These are phyloP conservation scores for Merops nubicus DNA, from an alignment of 2,113 vertebrate genomes.

Conservation along the genomic window DNA sequence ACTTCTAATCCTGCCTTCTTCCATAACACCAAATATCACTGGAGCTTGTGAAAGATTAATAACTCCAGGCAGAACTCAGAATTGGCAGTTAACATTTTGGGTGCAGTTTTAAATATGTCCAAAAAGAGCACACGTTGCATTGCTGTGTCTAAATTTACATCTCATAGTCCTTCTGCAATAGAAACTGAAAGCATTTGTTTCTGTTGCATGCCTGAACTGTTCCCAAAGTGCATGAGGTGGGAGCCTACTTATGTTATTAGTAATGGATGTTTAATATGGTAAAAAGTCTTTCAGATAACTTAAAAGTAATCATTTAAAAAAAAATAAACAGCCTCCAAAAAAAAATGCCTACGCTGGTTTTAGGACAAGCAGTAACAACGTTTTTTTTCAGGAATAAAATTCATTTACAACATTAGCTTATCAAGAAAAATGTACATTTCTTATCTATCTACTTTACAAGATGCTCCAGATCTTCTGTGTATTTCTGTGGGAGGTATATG, in stretches of 20 bases:
- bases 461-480: slow-evolving; percentile 48
- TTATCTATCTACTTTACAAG: slow-evolving; percentile 54
- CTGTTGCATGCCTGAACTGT: background rate
- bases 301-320: slow-evolving; percentile 17
- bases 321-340: background rate
- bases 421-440: slow-evolving; percentile 53
- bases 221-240: background rate
- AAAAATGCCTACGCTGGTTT: background rate
- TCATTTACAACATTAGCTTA: slow-evolving; percentile 56
- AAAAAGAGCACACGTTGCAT: background rate
- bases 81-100: background rate
- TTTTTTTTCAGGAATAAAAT: slow-evolving; percentile 54
- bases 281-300: slow-evolving; percentile 13
- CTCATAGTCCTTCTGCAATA: background rate
- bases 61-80: background rate
- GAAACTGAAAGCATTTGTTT: background rate
- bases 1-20: background rate
- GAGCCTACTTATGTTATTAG: background rate
- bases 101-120: background rate
- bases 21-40: background rate
- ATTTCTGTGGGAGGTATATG: slow-evolving; percentile 63
- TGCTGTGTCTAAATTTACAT: background rate
- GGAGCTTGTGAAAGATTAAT: background rate
- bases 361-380: slow-evolving; percentile 22
- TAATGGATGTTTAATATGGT: background rate